phyloP scores from a whole-genome alignment of 2,888 invertebrate species.

The Dromius quadrimaculatus region DNA sequence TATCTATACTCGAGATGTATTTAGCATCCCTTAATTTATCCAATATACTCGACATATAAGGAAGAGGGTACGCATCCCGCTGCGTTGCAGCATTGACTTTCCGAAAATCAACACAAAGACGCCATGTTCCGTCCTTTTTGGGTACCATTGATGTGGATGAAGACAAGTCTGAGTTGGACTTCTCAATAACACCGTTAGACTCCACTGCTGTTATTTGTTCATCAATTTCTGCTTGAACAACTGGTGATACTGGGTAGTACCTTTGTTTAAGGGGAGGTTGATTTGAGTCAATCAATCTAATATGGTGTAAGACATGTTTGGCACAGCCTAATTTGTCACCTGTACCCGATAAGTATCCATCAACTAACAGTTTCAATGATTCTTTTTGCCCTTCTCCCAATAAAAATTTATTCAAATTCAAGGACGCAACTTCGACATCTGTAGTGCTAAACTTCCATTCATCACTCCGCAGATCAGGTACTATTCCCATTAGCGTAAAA shows the following conservation, averaged over 20 bases:
- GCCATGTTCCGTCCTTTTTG: not conserved
- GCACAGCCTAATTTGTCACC: constrained; percentile 8
- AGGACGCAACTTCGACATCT: not conserved
- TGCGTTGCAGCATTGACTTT: too few species aligned
- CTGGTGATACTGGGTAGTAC: not conserved
- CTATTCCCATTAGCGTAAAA: not conserved
- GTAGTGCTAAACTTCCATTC: not conserved
- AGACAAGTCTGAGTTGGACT: not conserved
- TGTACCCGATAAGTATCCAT: not conserved
- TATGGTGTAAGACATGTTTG: not conserved
- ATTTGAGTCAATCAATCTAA: constrained; percentile 5
- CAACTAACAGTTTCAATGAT: not conserved
- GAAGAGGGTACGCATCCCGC: not conserved
- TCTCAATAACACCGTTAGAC: not conserved
- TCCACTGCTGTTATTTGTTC: not conserved
- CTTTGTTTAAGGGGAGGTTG: not conserved
- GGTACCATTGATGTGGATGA: not conserved
- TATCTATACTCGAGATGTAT: not conserved
- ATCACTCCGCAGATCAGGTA: constrained; percentile 5
- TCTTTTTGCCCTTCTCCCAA: not conserved
- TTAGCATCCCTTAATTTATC: not conserved
- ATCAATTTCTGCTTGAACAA: constrained; percentile 3
- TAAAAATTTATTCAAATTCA: too few species aligned
- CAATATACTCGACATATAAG: constrained; percentile 9
- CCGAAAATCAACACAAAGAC: constrained; percentile 3